Conservation (phyloP, 2,113 vertebrate species). For the Crocuta crocuta region DNA sequence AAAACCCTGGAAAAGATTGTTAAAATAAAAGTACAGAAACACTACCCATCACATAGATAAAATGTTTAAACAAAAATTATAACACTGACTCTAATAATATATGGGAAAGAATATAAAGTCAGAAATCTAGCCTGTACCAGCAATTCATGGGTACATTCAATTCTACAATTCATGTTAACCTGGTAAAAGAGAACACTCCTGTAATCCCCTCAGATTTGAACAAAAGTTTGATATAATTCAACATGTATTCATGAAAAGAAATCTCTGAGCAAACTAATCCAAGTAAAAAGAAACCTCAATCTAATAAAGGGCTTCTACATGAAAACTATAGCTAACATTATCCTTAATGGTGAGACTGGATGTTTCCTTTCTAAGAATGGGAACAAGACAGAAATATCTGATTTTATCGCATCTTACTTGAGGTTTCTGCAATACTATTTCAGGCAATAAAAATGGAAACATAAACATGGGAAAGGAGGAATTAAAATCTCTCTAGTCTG, state of each 20-base stretch:
- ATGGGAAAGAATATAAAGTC: background rate
- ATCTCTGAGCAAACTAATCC: background rate
- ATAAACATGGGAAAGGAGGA: background rate
- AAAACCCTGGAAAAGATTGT: background rate
- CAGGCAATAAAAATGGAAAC: background rate
- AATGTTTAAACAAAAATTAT: background rate
- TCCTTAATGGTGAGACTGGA: background rate
- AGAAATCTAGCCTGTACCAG: background rate
- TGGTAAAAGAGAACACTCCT: background rate
- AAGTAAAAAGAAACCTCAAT: background rate
- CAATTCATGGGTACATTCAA: background rate
- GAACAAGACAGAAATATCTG: background rate
- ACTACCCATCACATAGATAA: background rate
- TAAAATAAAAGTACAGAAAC: background rate
- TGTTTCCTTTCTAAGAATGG: background rate
- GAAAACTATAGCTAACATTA: background rate
- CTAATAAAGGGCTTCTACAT: background rate
- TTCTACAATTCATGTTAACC: background rate
- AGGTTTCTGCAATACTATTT: background rate
- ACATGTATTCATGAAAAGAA: background rate
- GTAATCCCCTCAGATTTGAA: background rate
- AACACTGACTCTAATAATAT: background rate
- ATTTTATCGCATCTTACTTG: background rate
- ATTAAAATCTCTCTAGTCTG: background rate
- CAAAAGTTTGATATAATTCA: background rate